These are phyloP conservation scores for Netelia melanura DNA, from an alignment of 2,888 invertebrate genomes.

Conservation along the genomic window DNA sequence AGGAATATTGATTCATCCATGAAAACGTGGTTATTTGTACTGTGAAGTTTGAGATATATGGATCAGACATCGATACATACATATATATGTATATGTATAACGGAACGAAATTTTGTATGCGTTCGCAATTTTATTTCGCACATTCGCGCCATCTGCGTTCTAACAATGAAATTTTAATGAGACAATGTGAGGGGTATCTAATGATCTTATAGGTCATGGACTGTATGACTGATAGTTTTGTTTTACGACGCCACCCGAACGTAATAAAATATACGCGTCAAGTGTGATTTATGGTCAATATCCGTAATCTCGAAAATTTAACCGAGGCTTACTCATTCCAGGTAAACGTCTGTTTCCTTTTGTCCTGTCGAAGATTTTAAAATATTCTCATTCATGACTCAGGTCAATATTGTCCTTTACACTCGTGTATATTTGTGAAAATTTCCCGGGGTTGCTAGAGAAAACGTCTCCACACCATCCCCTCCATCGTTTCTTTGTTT, in stretches of 20 bases:
- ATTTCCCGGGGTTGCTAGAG: too few relatives aligned
- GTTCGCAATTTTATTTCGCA: too few relatives aligned
- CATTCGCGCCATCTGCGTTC: background rate
- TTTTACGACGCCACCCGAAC: background rate
- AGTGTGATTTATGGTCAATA: background rate
- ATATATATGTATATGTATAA: too few relatives aligned
- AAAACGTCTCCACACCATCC: too few relatives aligned
- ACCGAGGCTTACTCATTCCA: background rate
- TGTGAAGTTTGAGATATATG: too few relatives aligned
- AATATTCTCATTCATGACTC: background rate
- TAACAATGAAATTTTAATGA: background rate
- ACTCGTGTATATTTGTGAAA: background rate
- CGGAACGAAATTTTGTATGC: too few relatives aligned
- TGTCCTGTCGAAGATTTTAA: background rate
- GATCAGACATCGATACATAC: too few relatives aligned
- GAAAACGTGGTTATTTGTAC: too few relatives aligned
- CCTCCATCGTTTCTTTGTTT: too few relatives aligned
- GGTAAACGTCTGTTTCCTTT: background rate
- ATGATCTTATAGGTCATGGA: background rate
- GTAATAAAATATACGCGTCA: background rate
- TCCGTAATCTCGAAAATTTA: background rate
- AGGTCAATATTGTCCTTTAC: background rate
- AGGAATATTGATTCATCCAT: too few relatives aligned
- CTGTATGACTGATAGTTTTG: background rate
- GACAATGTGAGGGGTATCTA: background rate